These are phyloP conservation scores for Heteractis magnifica DNA, from an alignment of 92 coral and sea anemone species.

Conservation along the genomic window DNA sequence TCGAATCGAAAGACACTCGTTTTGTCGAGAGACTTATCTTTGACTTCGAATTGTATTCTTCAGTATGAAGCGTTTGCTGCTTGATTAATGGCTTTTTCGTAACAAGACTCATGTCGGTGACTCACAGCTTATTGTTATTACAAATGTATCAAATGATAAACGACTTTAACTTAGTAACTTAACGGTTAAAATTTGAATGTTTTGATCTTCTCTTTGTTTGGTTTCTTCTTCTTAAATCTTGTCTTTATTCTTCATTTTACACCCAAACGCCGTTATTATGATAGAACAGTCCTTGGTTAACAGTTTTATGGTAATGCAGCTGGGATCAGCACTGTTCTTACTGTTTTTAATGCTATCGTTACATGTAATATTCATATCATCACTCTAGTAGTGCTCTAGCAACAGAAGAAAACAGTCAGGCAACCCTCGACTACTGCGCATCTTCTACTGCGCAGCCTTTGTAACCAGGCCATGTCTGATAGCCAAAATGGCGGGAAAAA, in stretches of 20 bases:
- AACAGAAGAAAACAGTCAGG: conserved; percentile 1
- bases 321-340: not conserved
- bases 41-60: conserved; percentile 25
- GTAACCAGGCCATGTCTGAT: conserved; percentile 30
- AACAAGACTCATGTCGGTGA: conserved; percentile 31
- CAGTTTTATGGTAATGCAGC: not conserved
- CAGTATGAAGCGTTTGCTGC: conserved; percentile 58
- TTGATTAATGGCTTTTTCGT: conserved; percentile 64
- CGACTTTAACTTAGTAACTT: not conserved
- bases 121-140: not conserved
- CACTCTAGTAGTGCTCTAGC: conserved; percentile 12
- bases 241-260: not conserved
- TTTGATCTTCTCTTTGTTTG: not conserved
- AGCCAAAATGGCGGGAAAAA: conserved; percentile 46
- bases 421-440: conserved; percentile 25
- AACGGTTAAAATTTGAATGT: conserved; percentile 11
- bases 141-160: not conserved
- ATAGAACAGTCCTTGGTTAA: not conserved
- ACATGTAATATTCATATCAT: not conserved
- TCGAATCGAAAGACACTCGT: conserved; percentile 68
- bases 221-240: not conserved
- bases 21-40: conserved; percentile 28
- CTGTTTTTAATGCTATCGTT: not conserved
- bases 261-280: not conserved
- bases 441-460: conserved; percentile 11